phyloP scores from a whole-genome alignment of 2,888 invertebrate species.

The Drosophila trichaetosa region DNA sequence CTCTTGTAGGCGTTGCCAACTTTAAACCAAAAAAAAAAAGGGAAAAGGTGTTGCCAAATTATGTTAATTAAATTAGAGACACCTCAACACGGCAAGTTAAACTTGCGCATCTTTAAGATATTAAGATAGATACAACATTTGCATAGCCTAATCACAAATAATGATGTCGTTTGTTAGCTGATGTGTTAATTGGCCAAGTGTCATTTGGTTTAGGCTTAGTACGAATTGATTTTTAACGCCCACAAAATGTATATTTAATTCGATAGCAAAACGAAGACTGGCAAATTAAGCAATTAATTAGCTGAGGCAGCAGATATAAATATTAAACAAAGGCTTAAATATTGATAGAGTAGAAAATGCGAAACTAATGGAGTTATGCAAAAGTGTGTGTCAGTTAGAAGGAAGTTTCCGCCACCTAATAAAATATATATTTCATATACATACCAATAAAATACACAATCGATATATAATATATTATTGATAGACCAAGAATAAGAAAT shows the following conservation, averaged over 20 bases:
- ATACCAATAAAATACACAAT: not conserved
- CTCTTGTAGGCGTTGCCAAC: slow-evolving; percentile 51
- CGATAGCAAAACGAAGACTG: slow-evolving; percentile 1
- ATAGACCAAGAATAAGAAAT: not conserved
- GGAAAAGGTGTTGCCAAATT: slow-evolving; percentile 76
- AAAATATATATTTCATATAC: not conserved
- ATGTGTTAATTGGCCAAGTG: slow-evolving; percentile 61
- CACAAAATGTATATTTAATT: slow-evolving; percentile 33
- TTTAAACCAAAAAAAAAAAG: slow-evolving; percentile 26
- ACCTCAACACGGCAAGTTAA: slow-evolving; percentile 1
- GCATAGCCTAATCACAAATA: slow-evolving; percentile 40
- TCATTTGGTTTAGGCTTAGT: slow-evolving; percentile 38
- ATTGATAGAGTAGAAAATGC: not conserved
- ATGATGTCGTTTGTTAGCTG: slow-evolving; percentile 25
- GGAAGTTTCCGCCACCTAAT: not conserved
- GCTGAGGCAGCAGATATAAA: not conserved
- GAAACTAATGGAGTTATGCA: not conserved
- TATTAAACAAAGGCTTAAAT: not conserved
- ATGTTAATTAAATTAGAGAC: slow-evolving; percentile 74
- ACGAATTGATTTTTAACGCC: slow-evolving; percentile 69
- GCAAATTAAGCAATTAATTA: slow-evolving; percentile 16
- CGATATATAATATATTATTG: not conserved
- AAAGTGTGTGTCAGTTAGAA: not conserved
- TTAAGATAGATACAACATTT: slow-evolving; percentile 24
- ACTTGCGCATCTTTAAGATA: slow-evolving; percentile 16